Percentiles rank a stretch among this genome's conserved stretches.
phyloP scores from a whole-genome alignment of 2,113 vertebrate genomes.

The Cercocebus atys region DNA sequence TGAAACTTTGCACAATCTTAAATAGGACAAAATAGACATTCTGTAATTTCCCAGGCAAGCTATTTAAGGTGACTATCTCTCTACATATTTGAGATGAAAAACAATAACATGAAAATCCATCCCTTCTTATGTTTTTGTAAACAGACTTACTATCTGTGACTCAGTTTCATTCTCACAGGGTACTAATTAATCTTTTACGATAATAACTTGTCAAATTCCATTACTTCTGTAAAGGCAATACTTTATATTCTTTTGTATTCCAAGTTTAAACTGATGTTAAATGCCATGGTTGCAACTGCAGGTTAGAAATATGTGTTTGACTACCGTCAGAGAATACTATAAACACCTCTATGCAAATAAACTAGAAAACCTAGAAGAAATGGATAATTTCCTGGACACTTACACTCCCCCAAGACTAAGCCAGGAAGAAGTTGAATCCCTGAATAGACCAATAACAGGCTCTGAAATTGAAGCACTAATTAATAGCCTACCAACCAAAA shows the following conservation, averaged over 20 bases:
- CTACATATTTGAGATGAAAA: constrained; percentile 34
- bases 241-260: constrained; percentile 25
- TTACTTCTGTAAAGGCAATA: constrained; percentile 2
- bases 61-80: constrained; percentile 17
- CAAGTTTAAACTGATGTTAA: constrained; percentile 46
- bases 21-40: constrained; percentile 9
- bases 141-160: neutral
- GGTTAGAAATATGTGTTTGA: constrained; percentile 14
- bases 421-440: too few relatives aligned
- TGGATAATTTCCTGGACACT: too few relatives aligned
- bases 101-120: neutral
- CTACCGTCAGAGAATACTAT: too few relatives aligned
- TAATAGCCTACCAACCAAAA: too few relatives aligned
- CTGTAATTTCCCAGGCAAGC: constrained; percentile 45
- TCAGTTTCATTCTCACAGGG: neutral
- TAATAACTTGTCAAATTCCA: constrained; percentile 34
- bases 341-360: too few relatives aligned
- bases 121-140: constrained; percentile 1
- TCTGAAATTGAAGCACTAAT: too few relatives aligned
- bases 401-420: too few relatives aligned
- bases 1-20: constrained; percentile 40
- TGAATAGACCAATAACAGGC: too few relatives aligned
- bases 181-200: constrained; percentile 29
- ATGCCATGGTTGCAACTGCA: neutral
- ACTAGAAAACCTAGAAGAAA: too few relatives aligned